Evolutionary conservation across 2,888 invertebrate genomes (phyloP).

Genomic region (Julus scanicus): DNA sequence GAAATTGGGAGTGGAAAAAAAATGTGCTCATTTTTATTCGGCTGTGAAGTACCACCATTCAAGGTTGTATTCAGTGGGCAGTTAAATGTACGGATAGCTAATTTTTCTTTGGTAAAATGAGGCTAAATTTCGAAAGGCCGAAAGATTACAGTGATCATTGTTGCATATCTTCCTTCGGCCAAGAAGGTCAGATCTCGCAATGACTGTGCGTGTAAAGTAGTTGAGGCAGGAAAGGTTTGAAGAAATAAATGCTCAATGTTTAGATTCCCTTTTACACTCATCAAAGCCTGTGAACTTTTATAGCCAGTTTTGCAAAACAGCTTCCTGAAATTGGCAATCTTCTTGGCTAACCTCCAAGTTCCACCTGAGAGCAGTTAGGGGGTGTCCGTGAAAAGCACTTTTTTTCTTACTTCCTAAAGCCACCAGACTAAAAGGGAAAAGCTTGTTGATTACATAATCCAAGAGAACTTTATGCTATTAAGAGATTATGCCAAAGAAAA

Average conservation of each 20-base stretch:
- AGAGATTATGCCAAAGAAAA: not conserved
- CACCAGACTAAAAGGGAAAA: not conserved
- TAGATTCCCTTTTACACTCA: not conserved
- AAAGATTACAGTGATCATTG: not conserved
- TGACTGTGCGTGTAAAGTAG: not conserved
- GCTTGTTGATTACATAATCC: not conserved
- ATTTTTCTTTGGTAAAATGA: not conserved
- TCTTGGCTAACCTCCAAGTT: not conserved
- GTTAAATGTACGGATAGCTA: not conserved
- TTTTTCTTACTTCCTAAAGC: not conserved
- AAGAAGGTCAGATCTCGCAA: conserved; percentile 8
- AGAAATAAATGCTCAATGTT: not conserved
- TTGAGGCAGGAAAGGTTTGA: not conserved
- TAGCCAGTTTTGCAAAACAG: not conserved
- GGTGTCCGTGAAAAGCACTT: conserved; percentile 5
- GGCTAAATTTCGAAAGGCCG: not conserved
- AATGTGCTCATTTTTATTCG: conserved; percentile 42
- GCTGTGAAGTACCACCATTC: not conserved
- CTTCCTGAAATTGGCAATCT: not conserved
- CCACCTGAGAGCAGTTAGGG: not conserved
- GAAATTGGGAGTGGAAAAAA: not conserved
- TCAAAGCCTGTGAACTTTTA: not conserved
- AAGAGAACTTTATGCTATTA: not conserved
- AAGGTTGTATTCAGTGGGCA: not conserved
- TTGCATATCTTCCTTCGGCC: conserved; percentile 19